These are phyloP conservation scores for Petromus typicus DNA, from an alignment of 2,113 vertebrate genomes.

Conservation along the genomic window DNA sequence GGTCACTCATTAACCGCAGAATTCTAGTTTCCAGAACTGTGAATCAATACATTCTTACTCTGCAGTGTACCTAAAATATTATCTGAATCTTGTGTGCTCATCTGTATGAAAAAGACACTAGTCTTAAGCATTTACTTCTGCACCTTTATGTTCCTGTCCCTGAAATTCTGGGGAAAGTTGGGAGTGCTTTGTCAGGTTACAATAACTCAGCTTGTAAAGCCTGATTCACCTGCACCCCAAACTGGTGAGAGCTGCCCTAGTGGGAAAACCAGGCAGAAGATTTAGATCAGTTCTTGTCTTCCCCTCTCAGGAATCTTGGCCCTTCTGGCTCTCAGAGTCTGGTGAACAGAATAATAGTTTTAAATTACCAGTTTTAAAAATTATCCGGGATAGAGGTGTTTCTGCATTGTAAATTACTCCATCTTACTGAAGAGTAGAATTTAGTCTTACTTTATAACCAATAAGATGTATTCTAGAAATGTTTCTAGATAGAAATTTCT, in stretches of 20 bases:
- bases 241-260: not conserved
- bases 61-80: not conserved
- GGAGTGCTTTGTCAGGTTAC: not conserved
- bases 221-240: not conserved
- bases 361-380: not conserved
- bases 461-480: not conserved
- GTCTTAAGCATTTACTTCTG: not conserved
- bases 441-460: not conserved
- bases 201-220: not conserved
- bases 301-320: not conserved
- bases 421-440: not conserved
- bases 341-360: not conserved
- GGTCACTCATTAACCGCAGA: not conserved
- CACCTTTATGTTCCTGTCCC: not conserved
- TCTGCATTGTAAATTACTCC: no score
- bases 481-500: not conserved
- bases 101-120: not conserved
- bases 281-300: not conserved
- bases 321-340: not conserved
- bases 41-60: not conserved
- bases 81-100: not conserved
- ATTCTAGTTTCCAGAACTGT: not conserved
- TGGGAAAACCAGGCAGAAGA: not conserved
- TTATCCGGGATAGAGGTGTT: not conserved
- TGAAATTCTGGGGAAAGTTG: not conserved